Percentiles rank a stretch among this genome's conserved stretches.
Conservation (phyloP, 2,113 vertebrate species). For the Odocoileus virginianus region DNA sequence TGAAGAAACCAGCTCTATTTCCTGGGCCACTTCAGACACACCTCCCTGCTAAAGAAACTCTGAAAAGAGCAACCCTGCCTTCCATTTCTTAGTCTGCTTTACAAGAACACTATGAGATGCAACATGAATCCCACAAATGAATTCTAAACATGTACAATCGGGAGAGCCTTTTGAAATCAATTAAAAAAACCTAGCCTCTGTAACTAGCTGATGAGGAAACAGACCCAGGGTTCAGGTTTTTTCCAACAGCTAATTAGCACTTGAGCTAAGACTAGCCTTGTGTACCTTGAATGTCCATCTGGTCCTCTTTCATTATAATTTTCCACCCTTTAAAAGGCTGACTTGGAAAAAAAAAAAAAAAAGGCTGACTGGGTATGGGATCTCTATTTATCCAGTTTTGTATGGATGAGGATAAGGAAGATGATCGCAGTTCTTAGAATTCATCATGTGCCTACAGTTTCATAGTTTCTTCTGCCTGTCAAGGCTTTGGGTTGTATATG, state of each 20-base stretch:
- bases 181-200: not conserved
- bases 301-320: not conserved
- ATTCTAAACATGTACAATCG: not conserved
- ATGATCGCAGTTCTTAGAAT: not conserved
- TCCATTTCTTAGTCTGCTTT: not conserved
- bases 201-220: not conserved
- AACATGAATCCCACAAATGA: not conserved
- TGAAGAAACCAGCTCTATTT: not conserved
- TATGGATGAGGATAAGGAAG: not conserved
- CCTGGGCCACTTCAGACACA: not conserved
- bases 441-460: not conserved
- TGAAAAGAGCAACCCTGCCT: not conserved
- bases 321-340: not conserved
- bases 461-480: not conserved
- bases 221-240: not conserved
- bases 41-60: not conserved
- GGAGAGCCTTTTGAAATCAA: not conserved
- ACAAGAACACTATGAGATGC: not conserved
- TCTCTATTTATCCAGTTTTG: not conserved
- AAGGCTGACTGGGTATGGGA: not conserved
- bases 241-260: not conserved
- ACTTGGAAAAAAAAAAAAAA: not conserved
- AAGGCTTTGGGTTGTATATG: not conserved
- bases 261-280: not conserved
- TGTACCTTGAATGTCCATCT: not conserved